These are phyloP conservation scores for Strix aluco DNA, from an alignment of 2,113 vertebrate genomes.

Conservation along the genomic window DNA sequence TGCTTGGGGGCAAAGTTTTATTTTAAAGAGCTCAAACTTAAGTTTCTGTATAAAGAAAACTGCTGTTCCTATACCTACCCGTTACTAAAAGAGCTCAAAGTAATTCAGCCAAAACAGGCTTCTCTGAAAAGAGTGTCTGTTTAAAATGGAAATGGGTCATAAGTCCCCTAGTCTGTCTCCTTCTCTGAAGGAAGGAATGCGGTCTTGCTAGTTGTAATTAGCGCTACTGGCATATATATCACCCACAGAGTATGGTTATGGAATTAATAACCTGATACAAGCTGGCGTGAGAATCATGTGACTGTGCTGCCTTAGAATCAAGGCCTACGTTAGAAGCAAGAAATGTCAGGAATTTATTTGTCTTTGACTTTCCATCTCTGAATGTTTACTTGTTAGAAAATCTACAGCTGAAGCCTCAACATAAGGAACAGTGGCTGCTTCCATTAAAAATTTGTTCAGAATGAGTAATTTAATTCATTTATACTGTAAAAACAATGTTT, in stretches of 20 bases:
- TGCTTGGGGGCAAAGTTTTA: not conserved
- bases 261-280: conserved; percentile 44
- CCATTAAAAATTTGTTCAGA: not conserved
- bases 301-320: not conserved
- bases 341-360: conserved; percentile 14
- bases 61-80: not conserved
- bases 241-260: not conserved
- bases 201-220: conserved; percentile 21
- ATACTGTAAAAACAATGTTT: not conserved
- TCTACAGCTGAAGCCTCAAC: not conserved
- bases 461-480: not conserved
- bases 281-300: conserved; percentile 11
- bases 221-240: conserved; percentile 34
- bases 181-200: conserved; percentile 42
- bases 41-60: not conserved
- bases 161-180: not conserved
- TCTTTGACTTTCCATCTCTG: not conserved
- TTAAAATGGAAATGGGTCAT: conserved; percentile 58
- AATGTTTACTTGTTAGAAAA: not conserved
- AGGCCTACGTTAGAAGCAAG: not conserved
- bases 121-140: not conserved
- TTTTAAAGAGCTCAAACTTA: not conserved
- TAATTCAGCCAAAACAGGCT: not conserved
- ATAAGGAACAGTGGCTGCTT: not conserved
- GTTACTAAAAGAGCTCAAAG: not conserved